Evolutionary conservation across 2,888 invertebrate genomes (phyloP).

Genomic region (Coremacera marginata): DNA sequence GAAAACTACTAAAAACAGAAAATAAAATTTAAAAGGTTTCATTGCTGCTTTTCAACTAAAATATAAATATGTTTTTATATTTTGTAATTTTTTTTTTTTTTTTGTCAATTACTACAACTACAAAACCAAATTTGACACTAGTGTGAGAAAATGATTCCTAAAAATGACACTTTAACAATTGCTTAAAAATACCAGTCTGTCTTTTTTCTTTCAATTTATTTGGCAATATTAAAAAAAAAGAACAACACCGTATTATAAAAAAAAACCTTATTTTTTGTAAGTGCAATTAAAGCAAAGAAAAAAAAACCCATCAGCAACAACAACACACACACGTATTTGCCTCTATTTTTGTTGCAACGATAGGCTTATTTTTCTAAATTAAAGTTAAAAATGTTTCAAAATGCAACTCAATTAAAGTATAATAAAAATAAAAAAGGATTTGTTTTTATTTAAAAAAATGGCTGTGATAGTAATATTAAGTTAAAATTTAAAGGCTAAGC

Average conservation of each 20-base stretch:
- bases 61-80: neutral
- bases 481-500: slow-evolving; percentile 44
- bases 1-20: slow-evolving; percentile 15
- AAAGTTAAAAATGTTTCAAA: slow-evolving; percentile 40
- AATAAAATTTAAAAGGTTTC: slow-evolving; percentile 3
- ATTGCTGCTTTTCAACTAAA: neutral
- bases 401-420: slow-evolving; percentile 39
- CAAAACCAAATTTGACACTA: slow-evolving; percentile 11
- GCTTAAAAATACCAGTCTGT: slow-evolving; percentile 21
- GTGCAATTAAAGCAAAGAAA: slow-evolving; percentile 42
- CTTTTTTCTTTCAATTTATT: slow-evolving; percentile 35
- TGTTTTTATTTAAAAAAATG: slow-evolving; percentile 57
- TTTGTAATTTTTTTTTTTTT: neutral
- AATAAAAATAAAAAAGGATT: slow-evolving; percentile 52
- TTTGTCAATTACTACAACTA: slow-evolving; percentile 27
- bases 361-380: slow-evolving; percentile 44
- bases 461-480: slow-evolving; percentile 62
- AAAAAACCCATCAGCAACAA: slow-evolving; percentile 42
- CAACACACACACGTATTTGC: slow-evolving; percentile 50
- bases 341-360: slow-evolving; percentile 40
- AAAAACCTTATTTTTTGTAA: slow-evolving; percentile 47
- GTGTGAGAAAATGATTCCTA: neutral
- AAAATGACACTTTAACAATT: no score
- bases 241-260: slow-evolving; percentile 49
- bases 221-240: slow-evolving; percentile 38